Conservation (phyloP, 2,113 vertebrate species). For the Chascanopsetta lugubris region DNA sequence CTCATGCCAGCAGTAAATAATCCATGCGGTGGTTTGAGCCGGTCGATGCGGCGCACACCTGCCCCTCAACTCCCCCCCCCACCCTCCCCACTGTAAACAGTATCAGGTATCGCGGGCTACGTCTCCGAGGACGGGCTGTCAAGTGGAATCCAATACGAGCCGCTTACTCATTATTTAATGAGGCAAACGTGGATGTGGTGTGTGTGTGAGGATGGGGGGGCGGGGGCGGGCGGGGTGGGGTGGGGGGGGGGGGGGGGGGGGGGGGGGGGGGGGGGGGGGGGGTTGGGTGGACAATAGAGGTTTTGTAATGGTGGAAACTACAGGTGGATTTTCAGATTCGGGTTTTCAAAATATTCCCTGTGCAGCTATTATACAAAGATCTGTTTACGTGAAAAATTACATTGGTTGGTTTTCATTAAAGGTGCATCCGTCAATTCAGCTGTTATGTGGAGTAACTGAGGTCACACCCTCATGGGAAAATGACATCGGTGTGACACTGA, state of each 20-base stretch:
- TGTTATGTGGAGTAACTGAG: no score
- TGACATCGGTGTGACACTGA: no score
- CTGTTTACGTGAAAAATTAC: no score
- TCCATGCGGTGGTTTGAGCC: conserved; percentile 53
- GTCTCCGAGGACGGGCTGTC: conserved; percentile 54
- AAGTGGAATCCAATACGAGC: conserved; percentile 64
- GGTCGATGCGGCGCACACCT: conserved; percentile 63
- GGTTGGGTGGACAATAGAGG: not conserved
- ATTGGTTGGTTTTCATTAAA: no score
- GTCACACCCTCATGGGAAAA: no score
- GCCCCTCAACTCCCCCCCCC: no score
- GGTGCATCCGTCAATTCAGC: no score
- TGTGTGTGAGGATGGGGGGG: conserved; percentile 3
- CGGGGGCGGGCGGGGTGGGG: no score
- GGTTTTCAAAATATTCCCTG: not conserved
- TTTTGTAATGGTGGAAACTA: conserved; percentile 3
- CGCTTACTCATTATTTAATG: conserved; percentile 55
- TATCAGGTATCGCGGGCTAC: conserved; percentile 64
- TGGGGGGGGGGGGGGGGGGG: conserved; percentile 3
- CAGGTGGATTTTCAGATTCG: not conserved
- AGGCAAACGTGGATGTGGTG: conserved; percentile 38
- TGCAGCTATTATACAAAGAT: not conserved
- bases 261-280: not conserved
- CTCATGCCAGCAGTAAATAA: conserved; percentile 71
- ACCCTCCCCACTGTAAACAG: conserved; percentile 48